Evolutionary conservation across 2,797 vertebrate species (phyloP), one percentile per base, ranked within the genome.

Genomic region (Chiroxiphia lanceolata): DNA sequence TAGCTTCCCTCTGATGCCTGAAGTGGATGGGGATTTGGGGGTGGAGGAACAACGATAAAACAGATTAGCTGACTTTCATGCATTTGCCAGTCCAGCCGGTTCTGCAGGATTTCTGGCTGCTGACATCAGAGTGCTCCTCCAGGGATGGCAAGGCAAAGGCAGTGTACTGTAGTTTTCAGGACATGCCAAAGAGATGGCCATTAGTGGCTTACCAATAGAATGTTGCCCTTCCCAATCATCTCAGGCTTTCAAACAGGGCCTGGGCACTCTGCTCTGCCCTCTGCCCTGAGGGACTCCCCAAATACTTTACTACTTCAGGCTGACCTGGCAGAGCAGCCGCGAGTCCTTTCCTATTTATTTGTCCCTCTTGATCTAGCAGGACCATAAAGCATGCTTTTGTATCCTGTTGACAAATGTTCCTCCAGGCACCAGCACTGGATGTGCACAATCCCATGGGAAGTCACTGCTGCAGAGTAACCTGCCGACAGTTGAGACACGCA

Each of bases 401-500:
- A 34, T 50, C 1, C 0, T 33, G 47, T 13, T 60, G 56, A 42
- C 10, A 50, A 72, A 75, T 48, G 54, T 26, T 84, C 26, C 40
- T 79, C 13, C 79, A 47, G 67, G 78, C 25, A 31, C 14, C 61
- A 68, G 57, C 5, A 6, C 56, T 34, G 64, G 34, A 70, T 3
- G 4, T 40, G 40, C 17, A 13, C 25, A n/a, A n/a, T 68, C 44
- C 65, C 10, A 21, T 2, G 23, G 48, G 59, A 76, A 87, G 56
- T 26, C 53, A 8, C 3, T 7, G 27, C 54, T 71, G 70, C 36
- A 26, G 61, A 71, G 61, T 33, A 56, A 53, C 57, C 29, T 40
- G 54, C 31, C 0, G 2, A 38, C 23, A 0, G 1, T 1, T 0
- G 10, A 61, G 34, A 48, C 22, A 3, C 11, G 48, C 6, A 34